These are phyloP conservation scores for Kuschelorhynchus macadamiae DNA, from an alignment of 2,888 invertebrate species.

Conservation along the genomic window DNA sequence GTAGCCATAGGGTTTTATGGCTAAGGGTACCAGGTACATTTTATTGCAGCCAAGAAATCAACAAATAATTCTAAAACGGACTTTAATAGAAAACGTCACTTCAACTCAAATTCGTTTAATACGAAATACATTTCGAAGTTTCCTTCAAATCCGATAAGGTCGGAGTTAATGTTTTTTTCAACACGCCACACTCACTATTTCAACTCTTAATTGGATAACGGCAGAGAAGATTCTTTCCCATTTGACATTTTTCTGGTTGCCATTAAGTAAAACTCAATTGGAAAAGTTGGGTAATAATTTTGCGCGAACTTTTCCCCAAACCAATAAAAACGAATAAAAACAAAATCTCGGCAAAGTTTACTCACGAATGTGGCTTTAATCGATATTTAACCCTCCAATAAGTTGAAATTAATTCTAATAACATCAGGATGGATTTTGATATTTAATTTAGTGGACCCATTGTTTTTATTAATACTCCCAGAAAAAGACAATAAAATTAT, in stretches of 20 bases:
- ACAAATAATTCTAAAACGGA: no score
- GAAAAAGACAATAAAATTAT: no score
- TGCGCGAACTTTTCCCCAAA: constrained; percentile 35
- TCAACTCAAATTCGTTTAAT: no score
- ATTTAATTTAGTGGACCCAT: constrained; percentile 7
- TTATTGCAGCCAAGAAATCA: no score
- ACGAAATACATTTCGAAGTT: no score
- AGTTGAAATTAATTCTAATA: constrained; percentile 26
- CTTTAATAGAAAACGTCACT: no score
- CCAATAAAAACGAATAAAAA: constrained; percentile 45
- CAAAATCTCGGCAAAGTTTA: constrained; percentile 33
- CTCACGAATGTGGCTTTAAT: constrained; percentile 42
- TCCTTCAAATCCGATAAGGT: no score
- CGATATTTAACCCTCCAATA: constrained; percentile 35
- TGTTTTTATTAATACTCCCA: not conserved
- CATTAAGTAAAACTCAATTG: constrained; percentile 53
- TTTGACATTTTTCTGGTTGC: constrained; percentile 51
- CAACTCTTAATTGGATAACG: constrained; percentile 48
- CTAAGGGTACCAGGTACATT: no score
- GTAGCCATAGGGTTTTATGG: no score
- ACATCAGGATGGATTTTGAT: constrained; percentile 3
- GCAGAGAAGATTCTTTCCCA: constrained; percentile 43
- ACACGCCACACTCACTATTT: constrained; percentile 29
- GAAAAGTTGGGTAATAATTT: constrained; percentile 52
- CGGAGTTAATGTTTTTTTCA: constrained; percentile 37